Conservation (phyloP, 2,888 invertebrate species). For the Drosophila prostipennis region DNA sequence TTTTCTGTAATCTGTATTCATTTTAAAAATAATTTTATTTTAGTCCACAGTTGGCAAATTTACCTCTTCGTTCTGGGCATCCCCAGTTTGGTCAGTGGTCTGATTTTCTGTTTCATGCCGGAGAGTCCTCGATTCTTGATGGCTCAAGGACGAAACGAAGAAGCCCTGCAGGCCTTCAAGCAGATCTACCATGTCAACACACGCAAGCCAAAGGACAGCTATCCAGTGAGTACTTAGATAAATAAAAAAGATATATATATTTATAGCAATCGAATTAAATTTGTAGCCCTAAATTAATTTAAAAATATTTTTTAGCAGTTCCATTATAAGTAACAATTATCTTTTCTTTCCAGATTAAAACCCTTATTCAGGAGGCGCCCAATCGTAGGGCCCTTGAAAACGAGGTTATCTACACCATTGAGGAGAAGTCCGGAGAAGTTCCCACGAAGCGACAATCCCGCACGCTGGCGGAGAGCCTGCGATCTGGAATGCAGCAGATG, state of each 20-base stretch:
- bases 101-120: slow-evolving; percentile 85
- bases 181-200: slow-evolving; percentile 88
- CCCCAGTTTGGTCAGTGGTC: slow-evolving; percentile 88
- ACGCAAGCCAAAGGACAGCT: slow-evolving; percentile 86
- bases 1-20: neutral
- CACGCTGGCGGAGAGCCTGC: slow-evolving; percentile 80
- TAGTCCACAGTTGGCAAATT: slow-evolving; percentile 81
- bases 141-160: slow-evolving; percentile 79
- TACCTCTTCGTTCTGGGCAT: slow-evolving; percentile 86
- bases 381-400: slow-evolving; percentile 58
- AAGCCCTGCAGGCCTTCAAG: slow-evolving; percentile 80
- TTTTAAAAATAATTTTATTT: neutral
- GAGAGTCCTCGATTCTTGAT: slow-evolving; percentile 82
- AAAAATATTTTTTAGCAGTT: too few relatives aligned
- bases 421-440: slow-evolving; percentile 48
- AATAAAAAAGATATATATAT: too few relatives aligned
- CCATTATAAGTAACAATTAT: neutral
- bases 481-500: slow-evolving; percentile 87
- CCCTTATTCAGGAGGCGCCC: slow-evolving; percentile 76
- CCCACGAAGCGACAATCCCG: slow-evolving; percentile 38
- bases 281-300: too few relatives aligned
- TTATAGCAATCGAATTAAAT: too few relatives aligned
- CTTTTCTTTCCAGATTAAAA: slow-evolving; percentile 61
- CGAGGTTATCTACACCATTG: slow-evolving; percentile 69
- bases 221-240: slow-evolving; percentile 86